phyloP scores from a whole-genome alignment of 2,797 vertebrate species.

The Hybognathus amarus region DNA sequence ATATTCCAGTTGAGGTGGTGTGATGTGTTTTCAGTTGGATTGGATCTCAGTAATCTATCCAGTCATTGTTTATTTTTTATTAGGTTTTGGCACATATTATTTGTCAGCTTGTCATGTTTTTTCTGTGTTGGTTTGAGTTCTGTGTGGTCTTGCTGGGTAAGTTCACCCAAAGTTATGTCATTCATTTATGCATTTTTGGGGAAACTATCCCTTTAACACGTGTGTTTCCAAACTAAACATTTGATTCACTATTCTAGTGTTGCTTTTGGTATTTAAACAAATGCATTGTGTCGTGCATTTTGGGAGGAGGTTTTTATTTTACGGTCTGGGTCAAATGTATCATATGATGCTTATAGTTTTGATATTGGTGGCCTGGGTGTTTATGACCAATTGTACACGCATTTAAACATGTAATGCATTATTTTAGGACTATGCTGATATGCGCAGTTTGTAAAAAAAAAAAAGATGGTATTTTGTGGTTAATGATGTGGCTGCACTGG shows the following conservation, averaged over 20 bases:
- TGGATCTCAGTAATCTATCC: constrained; percentile 3
- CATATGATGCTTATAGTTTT: neutral
- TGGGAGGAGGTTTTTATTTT: neutral
- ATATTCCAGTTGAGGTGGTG: neutral
- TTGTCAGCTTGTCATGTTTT: constrained; percentile 33
- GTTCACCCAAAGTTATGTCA: neutral
- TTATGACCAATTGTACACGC: neutral
- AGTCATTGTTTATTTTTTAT: constrained; percentile 4
- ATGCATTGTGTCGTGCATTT: constrained; percentile 9
- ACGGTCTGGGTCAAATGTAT: neutral
- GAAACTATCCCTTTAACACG: neutral
- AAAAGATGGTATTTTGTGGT: constrained; percentile 32
- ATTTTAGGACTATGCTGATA: neutral
- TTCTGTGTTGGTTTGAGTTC: constrained; percentile 17
- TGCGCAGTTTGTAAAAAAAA: neutral
- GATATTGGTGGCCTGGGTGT: neutral
- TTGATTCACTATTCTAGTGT: constrained; percentile 8
- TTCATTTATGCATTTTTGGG: constrained; percentile 1
- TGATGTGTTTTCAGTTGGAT: neutral
- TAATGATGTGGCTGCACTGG: constrained; percentile 26
- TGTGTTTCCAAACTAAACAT: constrained; percentile 11
- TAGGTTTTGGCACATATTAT: constrained; percentile 37
- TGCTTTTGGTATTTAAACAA: constrained; percentile 28
- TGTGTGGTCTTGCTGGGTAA: neutral
- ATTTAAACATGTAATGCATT: constrained; percentile 5